Base-by-base conservation (phyloP, 2,797 vertebrate genomes). In the Neosilurus mollespiculum region DNA sequence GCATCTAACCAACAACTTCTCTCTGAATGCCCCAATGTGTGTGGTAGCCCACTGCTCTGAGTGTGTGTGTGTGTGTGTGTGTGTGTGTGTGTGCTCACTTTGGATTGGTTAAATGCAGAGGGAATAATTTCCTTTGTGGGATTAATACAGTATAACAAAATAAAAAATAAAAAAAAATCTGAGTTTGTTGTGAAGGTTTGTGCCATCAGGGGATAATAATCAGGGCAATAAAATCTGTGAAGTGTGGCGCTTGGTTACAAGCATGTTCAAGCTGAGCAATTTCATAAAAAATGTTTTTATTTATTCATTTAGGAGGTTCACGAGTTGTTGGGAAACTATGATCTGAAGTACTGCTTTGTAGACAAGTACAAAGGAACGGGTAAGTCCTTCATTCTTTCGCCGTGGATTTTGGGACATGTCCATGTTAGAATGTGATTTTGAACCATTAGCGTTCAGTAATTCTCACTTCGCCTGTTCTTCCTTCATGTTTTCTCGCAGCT, bases 361-460 rank as follows among this genome's bases (percentile, higher is more conserved):
- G 97, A 98, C 94, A 98, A 97, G 87, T 97, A 97, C 93, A 98
- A 98, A 89, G 97, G 97, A 87, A 98, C 97, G 91, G 97, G 97
- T 97, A 91, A 92, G 96, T 95, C 7, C 81, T 37, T 81, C 16
- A 56, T 59, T 26, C 30, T 4, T 20, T 30, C n/a, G 26, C 14
- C 1, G 12, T 4, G 22, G 49, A 1, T 72, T 43, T 51, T 71
- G 67, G 20, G 2, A n/a, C 67, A 51, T 11, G 43, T 43, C 43
- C 43, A 43, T 43, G 43, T 43, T 51, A 24, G 70, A 14, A 3
- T n/a, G 5, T 16, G 1, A 43, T 2, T 73, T 59, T n/a, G 14
- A n/a, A 22, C 16, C 14, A 0, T 20, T 37, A 14, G 7, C 53
- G 0, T 58, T n/a, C 26, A 20, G 18, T 59, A 37, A 37, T 9